Base-by-base conservation (phyloP, 2,888 invertebrate species). In the Plebejus anna region DNA sequence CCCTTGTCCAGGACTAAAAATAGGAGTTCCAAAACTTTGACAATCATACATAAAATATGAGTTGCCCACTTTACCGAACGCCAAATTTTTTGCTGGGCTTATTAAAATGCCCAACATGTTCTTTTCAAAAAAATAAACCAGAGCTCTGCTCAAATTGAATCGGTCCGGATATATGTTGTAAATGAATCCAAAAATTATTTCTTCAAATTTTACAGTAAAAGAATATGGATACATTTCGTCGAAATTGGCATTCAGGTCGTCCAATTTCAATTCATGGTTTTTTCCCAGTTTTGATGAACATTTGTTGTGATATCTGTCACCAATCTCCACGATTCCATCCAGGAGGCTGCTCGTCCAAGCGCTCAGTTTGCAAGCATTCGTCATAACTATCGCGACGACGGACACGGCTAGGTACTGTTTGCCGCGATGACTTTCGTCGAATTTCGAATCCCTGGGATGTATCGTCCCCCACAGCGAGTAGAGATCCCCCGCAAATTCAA, bases 21-120 rank as follows among this genome's bases (percentile, higher is more conserved):
- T 84, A 0, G 96, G 96, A 3, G 92, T 87, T 7, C 96, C 96
- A 80, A 90, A 88, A 78, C 94, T 94, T 85, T 96, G 95, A 80
- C 95, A 95, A 82, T 96, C 96, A 83, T 94, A 96, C 95, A 96
- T 95, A 81, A 95, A 96, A 82, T 95, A 96, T 13, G 96, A 96
- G 16, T 86, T 83, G 0, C 89, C 90, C 28, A 86, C 84, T 79
- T 83, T 94, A 1, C 95, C 95, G 81, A 95, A 94, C 11, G 94
- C 93, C 79, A 95, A 84, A 75, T 95, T 94, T 77, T 94, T 94
- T 13, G 86, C 86, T 0, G 94, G 92, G 79, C 94, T 94, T 75
- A 94, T 94, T 71, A 95, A 84, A 75, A 96, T 88, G 6, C 96
- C 96, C 59, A 89, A 70, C 5, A 86, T 86, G 79, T 94, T 86